Evolutionary conservation across 1,140 invertebrate genomes (phyloP).

Genomic region (Neodiprion fabricii): DNA sequence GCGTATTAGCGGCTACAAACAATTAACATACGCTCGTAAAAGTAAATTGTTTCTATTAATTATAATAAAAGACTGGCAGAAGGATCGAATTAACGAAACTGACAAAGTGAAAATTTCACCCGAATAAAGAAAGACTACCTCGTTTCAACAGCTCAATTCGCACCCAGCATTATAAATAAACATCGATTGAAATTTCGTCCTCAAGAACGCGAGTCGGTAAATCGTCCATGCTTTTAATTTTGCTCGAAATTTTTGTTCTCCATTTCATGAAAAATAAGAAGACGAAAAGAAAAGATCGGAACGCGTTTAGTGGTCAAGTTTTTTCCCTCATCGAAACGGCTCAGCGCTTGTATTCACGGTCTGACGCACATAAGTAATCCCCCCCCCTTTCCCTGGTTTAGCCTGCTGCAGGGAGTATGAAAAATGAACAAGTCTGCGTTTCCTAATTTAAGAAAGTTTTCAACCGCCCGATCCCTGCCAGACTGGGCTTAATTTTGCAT

Average conservation of each 20-base stretch:
- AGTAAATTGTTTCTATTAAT: conserved; percentile 8
- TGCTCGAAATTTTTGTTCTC: no score
- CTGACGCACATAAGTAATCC: not conserved
- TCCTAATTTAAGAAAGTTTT: conserved; percentile 1
- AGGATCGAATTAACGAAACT: conserved; percentile 6
- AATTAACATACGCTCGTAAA: conserved; percentile 13
- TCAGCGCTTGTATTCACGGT: not conserved
- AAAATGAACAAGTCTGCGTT: not conserved
- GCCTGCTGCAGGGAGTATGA: not conserved
- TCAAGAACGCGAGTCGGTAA: no score
- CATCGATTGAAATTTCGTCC: no score
- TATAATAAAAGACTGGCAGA: not conserved
- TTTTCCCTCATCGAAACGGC: not conserved
- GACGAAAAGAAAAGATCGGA: no score
- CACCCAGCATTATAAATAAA: no score
- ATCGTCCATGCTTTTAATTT: no score
- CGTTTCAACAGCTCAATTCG: no score
- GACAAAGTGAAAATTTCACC: not conserved
- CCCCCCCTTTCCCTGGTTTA: not conserved
- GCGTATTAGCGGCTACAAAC: conserved; percentile 12
- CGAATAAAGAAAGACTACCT: not conserved
- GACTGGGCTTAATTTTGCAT: not conserved
- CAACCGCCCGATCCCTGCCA: not conserved
- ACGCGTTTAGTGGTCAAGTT: not conserved
- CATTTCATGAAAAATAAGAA: no score